Conservation (phyloP, 2,113 vertebrate genomes). For the Leptocoma aspasia region DNA sequence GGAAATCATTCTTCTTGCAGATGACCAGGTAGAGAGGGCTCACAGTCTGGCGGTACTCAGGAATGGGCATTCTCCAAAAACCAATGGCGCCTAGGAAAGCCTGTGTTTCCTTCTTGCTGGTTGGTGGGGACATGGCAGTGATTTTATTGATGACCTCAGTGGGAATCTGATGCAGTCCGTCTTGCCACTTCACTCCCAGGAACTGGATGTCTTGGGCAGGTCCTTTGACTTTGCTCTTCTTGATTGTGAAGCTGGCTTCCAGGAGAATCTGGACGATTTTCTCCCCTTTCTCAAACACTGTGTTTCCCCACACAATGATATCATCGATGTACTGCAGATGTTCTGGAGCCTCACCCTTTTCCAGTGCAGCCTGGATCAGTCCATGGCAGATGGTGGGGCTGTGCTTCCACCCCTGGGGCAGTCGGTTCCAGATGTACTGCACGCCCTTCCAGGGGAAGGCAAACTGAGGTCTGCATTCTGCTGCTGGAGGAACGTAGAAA, state of each 20-base stretch:
- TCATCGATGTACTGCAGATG: background rate
- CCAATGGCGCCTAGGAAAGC: too few relatives aligned
- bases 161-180: too few relatives aligned
- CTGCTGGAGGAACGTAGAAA: background rate
- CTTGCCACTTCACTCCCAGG: too few relatives aligned
- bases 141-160: too few relatives aligned
- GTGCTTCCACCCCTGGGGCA: background rate
- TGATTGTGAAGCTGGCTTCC: too few relatives aligned
- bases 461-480: background rate
- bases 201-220: too few relatives aligned
- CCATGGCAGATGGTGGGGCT: background rate
- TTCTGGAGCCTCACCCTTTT: background rate
- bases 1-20: fast-evolving
- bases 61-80: background rate
- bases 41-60: background rate
- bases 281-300: too few relatives aligned
- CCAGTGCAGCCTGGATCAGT: background rate
- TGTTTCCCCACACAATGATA: background rate
- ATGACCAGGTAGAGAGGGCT: background rate
- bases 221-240: too few relatives aligned
- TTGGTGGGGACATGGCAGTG: background rate
- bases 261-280: too few relatives aligned
- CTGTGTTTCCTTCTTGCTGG: background rate
- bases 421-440: background rate
- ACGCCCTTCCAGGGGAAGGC: background rate